Conservation (phyloP, 2,797 vertebrate species). For the Chelonia mydas region DNA sequence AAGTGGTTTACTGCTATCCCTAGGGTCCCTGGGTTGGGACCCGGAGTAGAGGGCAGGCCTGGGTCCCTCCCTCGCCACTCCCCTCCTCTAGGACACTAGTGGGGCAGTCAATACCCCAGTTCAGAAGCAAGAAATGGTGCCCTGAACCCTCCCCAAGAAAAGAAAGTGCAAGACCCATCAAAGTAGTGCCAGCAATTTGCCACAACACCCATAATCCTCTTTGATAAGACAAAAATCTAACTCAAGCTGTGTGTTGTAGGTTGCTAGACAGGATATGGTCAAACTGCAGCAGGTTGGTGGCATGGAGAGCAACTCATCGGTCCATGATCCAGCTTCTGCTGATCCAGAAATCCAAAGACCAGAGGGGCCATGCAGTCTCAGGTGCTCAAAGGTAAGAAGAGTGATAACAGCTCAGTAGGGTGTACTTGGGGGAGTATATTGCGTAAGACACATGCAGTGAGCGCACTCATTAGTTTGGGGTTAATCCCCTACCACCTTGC, state of each 20-base stretch:
- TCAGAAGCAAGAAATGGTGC: too few species aligned
- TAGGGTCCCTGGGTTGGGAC: too few species aligned
- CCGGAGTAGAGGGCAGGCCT: too few species aligned
- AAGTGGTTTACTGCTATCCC: too few species aligned
- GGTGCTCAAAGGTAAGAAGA: slow-evolving; percentile 82
- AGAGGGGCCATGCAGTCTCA: slow-evolving; percentile 80
- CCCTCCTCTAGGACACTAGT: too few species aligned
- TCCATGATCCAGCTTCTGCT: background rate
- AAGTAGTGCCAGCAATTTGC: too few species aligned
- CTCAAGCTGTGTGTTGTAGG: background rate
- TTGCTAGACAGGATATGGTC: background rate
- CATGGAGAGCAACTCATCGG: background rate
- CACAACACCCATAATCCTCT: too few species aligned
- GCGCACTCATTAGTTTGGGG: background rate
- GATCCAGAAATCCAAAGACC: slow-evolving; percentile 57
- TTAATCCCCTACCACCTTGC: background rate
- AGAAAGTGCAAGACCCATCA: too few species aligned
- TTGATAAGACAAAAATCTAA: background rate
- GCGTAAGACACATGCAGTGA: background rate
- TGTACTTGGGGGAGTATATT: background rate
- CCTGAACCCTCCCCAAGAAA: too few species aligned
- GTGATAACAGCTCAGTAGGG: background rate
- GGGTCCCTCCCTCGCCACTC: too few species aligned
- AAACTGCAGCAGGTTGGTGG: background rate
- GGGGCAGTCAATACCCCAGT: too few species aligned